phyloP scores from a whole-genome alignment of 2,797 vertebrate genomes.

The Lophius americanus region DNA sequence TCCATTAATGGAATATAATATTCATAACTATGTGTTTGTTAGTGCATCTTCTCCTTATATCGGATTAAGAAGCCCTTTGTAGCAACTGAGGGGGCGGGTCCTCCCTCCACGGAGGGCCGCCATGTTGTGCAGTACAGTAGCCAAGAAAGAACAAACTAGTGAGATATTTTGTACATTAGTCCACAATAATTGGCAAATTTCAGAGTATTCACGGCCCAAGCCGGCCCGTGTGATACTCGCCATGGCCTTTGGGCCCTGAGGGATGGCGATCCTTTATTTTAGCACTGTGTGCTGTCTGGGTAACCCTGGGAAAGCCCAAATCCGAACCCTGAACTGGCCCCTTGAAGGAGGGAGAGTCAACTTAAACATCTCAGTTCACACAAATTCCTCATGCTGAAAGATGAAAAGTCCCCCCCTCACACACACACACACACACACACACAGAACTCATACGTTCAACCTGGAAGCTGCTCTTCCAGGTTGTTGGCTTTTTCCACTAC shows the following conservation, averaged over 20 bases:
- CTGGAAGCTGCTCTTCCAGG: constrained; percentile 2
- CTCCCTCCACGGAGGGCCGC: no score
- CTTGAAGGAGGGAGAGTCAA: constrained; percentile 25
- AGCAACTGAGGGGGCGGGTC: no score
- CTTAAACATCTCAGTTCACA: constrained; percentile 23
- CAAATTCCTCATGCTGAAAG: not conserved
- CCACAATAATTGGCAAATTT: no score
- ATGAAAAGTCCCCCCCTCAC: constrained; percentile 4
- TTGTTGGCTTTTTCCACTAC: constrained; percentile 49
- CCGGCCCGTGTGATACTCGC: constrained; percentile 16
- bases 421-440: not conserved
- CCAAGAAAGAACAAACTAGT: no score
- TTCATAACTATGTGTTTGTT: no score
- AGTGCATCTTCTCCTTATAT: no score
- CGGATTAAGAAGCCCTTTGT: no score
- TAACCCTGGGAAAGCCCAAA: constrained; percentile 31
- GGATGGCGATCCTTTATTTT: constrained; percentile 30
- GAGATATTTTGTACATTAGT: no score
- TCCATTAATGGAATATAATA: no score
- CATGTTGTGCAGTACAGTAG: no score
- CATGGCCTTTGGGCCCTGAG: constrained; percentile 21
- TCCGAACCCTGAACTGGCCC: constrained; percentile 46
- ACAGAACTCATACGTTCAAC: not conserved
- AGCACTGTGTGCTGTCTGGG: constrained; percentile 34
- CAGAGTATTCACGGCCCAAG: not conserved